Base-by-base conservation (phyloP, 1,140 invertebrate genomes). In the Ceratina calcarata region DNA sequence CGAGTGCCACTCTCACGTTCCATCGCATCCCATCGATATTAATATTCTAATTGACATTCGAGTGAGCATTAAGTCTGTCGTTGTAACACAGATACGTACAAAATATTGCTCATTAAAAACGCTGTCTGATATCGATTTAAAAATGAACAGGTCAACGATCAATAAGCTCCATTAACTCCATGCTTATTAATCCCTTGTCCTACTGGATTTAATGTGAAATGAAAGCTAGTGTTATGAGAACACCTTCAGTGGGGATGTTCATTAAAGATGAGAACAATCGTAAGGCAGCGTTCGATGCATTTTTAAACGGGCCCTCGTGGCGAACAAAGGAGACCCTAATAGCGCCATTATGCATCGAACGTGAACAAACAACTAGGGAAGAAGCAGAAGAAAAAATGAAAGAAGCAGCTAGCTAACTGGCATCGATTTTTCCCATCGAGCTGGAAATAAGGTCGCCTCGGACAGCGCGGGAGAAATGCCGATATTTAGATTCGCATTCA, bases 401-500 rank as follows among this genome's bases (percentile, higher is more conserved):
- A 55, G 32, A 27, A 51, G 8, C 16, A 51, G 37, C 37, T 66
- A 20, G n/a, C 24, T 74, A 57, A 27, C 64, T 68, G 57, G 49
- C 66, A 70, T 77, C 66, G 75, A 77, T 77, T 77, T 77, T 37
- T 61, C 37, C 10, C 24, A 77, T 61, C 51, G 18, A 70, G 66
- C 49, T 77, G 75, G 75, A 77, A 77, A 77, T 77, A 77, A 69
- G 66, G 66, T 70, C 67, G 66, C 10, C 13, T 61, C 57, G 66
- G 66, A 77, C 74, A 76, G 24, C 57, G 57, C 4, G 18, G 53
- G 55, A 27, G 60, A 76, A 70, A 61, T 27, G 20, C 27, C 58
- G 76, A 65, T 78, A 78, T 64, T 78, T 57, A 72, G 58, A 78
- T 78, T 72, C 68, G 22, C 45, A 61, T 77, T 77, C 75, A 70